Evolutionary conservation across 2,888 invertebrate species (phyloP).

Genomic region (Neelides folsomi): DNA sequence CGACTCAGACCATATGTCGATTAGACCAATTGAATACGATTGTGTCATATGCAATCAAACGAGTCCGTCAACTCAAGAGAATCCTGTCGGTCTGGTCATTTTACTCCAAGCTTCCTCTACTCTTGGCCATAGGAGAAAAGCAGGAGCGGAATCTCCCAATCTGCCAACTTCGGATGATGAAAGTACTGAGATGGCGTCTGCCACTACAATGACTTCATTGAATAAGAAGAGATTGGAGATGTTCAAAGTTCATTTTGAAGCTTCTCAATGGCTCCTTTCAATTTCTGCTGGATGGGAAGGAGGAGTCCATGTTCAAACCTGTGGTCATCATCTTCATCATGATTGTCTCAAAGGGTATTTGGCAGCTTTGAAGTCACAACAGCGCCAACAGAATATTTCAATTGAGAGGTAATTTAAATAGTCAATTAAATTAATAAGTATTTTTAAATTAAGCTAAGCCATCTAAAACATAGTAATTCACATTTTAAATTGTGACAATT

Average conservation of each 20-base stretch:
- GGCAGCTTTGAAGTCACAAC: constrained; percentile 63
- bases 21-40: constrained; percentile 58
- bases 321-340: constrained; percentile 92
- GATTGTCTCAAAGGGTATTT: constrained; percentile 86
- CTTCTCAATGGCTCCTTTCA: constrained; percentile 62
- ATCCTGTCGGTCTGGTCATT: constrained; percentile 78
- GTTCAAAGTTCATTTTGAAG: constrained; percentile 60
- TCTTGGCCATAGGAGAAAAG: constrained; percentile 50
- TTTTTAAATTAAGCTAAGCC: background rate
- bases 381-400: constrained; percentile 58
- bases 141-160: constrained; percentile 44
- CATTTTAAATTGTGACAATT: background rate
- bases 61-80: constrained; percentile 65
- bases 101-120: constrained; percentile 77
- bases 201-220: constrained; percentile 57
- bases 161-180: constrained; percentile 55
- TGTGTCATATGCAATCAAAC: constrained; percentile 93
- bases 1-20: constrained; percentile 4
- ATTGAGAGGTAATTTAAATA: constrained; percentile 48
- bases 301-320: constrained; percentile 85
- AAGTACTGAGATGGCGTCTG: constrained; percentile 43
- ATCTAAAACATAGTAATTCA: background rate
- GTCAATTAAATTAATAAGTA: constrained; percentile 1
- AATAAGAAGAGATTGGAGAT: constrained; percentile 65
- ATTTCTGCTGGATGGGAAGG: constrained; percentile 77